Base-by-base conservation (phyloP, 23 tunicate species). In the Ciona savignyi region DNA sequence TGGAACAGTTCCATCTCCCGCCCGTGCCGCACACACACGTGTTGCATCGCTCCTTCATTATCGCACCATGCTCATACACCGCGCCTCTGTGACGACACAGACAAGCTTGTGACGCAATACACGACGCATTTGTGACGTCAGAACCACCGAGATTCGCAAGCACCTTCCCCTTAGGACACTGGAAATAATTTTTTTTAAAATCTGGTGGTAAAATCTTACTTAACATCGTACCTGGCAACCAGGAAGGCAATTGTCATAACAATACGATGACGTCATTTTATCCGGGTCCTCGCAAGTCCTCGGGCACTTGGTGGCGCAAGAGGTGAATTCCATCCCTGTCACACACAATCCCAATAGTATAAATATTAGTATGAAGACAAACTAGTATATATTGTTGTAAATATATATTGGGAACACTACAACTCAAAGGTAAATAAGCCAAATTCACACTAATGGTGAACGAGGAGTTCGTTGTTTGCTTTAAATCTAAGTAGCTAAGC, bases 181-280 rank as follows among this genome's bases (percentile, higher is more conserved):
- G 64, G 15, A 63, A 23, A 23, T 62, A 0, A 0, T n/a, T 6
- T 6, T 6, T 15, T 6, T 42, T 42, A 31, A 30, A 4, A 22
- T 22, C 32, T 27, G 32, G 34, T 30, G n/a, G n/a, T n/a, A n/a
- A n/a, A n/a, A n/a, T n/a, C n/a, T n/a, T n/a, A n/a, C n/a, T n/a
- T n/a, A n/a, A n/a, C n/a, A n/a, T n/a, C n/a, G n/a, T n/a, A 85
- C 93, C 85, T 86, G 75, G 63, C 93, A 86, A 11, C 93, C 93
- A 23, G 93, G 93, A 26, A 71, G 27, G 60, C 93, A 86, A 34
- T 79, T 67, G 33, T 79, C 81, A 33, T 60, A 20, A 34, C 85
- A 86, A 60, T 68, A 28, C 15, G 67, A 15, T 28, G 25, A 11
- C 2, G 15, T 2, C 4, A 21, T 33, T 4, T 51, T 60, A 11